A percentile compares a stretch with the other conserved stretches of the same genome.
Conservation (phyloP, 2,113 vertebrate genomes). For the Sorex fumeus region DNA sequence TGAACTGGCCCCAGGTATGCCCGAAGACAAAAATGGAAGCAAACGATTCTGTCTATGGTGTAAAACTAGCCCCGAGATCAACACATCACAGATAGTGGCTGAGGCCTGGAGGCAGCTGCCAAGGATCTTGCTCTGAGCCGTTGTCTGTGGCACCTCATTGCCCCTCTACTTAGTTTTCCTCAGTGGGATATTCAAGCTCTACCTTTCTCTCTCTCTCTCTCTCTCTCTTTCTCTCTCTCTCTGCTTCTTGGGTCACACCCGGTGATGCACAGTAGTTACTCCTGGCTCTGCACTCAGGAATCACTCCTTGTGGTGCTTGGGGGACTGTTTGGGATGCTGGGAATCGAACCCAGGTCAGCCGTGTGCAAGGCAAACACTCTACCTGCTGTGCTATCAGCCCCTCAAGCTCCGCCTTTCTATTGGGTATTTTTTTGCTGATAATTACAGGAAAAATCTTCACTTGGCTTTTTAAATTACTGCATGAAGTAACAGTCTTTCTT, state of each 20-base stretch:
- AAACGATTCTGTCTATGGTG: neutral
- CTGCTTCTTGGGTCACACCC: too few relatives aligned
- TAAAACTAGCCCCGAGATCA: conserved; percentile 73
- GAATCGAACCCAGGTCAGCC: too few relatives aligned
- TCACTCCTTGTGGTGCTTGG: too few relatives aligned
- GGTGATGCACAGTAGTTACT: too few relatives aligned
- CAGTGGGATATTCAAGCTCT: conserved; percentile 84
- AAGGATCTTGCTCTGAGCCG: conserved; percentile 76
- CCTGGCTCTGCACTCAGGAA: too few relatives aligned
- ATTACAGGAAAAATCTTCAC: conserved; percentile 87
- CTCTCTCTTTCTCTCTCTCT: conserved; percentile 78
- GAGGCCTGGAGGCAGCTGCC: conserved; percentile 59
- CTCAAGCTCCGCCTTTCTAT: conserved; percentile 78
- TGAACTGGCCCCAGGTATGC: too few relatives aligned
- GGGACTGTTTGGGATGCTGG: too few relatives aligned
- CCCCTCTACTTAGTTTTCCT: conserved; percentile 86
- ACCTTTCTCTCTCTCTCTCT: conserved; percentile 76
- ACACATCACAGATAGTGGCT: conserved; percentile 81
- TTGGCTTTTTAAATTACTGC: conserved; percentile 86
- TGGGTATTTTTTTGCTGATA: conserved; percentile 88
- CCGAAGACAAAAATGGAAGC: too few relatives aligned
- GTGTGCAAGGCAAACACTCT: too few relatives aligned
- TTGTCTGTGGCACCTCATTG: conserved; percentile 77
- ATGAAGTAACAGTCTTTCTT: conserved; percentile 84
- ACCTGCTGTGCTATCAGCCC: too few relatives aligned